Evolutionary conservation across 2,797 vertebrate genomes (phyloP).

Genomic region (Lacerta viridis): DNA sequence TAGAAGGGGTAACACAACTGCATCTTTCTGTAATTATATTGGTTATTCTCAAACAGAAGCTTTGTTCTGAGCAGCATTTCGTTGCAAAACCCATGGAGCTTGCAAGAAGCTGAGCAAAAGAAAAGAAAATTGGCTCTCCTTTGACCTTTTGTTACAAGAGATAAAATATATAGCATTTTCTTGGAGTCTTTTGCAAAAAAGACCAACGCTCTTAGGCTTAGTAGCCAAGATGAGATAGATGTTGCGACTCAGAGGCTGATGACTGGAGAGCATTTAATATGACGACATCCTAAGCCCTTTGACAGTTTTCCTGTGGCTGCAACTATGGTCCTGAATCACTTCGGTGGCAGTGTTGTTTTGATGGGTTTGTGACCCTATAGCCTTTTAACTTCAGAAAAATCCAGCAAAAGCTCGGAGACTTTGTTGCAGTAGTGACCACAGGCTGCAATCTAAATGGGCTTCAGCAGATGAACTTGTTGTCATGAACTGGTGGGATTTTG

Average conservation of each 20-base stretch:
- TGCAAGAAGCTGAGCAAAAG: fast-evolving
- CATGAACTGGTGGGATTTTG: too few species aligned
- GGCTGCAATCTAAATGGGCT: neutral
- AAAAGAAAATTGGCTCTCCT: neutral
- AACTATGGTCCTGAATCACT: neutral
- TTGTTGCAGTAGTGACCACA: neutral
- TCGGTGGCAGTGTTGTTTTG: neutral
- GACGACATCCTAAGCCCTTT: neutral
- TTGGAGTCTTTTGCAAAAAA: neutral
- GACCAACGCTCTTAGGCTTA: neutral
- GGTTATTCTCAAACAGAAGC: conserved; percentile 39
- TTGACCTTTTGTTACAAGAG: neutral
- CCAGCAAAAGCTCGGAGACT: neutral
- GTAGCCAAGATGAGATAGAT: neutral
- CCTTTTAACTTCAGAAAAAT: neutral
- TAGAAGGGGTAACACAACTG: conserved; percentile 37
- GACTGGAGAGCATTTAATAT: neutral
- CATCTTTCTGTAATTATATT: neutral
- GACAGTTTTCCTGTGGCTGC: neutral
- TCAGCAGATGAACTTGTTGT: too few species aligned
- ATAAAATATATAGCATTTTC: neutral
- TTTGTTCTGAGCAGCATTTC: conserved; percentile 12
- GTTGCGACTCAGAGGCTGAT: neutral
- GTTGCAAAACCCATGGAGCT: neutral
- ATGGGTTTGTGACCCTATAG: neutral